phyloP scores from a whole-genome alignment of 2,113 vertebrate genomes.

The Cavia porcellus region DNA sequence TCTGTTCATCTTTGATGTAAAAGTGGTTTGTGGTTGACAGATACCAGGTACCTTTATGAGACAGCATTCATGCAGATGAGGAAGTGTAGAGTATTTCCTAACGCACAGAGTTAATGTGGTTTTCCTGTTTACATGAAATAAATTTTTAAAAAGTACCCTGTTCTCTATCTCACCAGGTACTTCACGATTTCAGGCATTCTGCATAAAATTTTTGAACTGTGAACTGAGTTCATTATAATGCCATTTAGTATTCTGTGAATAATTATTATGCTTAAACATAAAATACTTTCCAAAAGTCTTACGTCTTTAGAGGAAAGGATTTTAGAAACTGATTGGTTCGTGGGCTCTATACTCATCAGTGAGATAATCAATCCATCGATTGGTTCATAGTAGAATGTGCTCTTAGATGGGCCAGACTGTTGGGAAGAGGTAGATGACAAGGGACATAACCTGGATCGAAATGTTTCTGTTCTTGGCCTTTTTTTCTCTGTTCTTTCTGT shows the following conservation, averaged over 20 bases:
- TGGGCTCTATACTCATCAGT: background rate
- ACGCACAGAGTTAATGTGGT: background rate
- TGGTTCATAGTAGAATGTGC: background rate
- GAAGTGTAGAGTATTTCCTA: background rate
- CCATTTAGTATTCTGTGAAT: background rate
- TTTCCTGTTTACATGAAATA: background rate
- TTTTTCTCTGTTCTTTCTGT: background rate
- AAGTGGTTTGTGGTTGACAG: background rate
- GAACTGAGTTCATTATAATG: background rate
- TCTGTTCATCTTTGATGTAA: background rate
- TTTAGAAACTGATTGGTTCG: background rate
- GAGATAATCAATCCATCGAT: background rate
- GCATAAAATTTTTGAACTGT: background rate
- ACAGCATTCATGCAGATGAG: background rate
- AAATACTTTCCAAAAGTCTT: background rate
- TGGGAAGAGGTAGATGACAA: background rate
- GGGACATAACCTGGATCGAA: background rate
- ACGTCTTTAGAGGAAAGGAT: background rate
- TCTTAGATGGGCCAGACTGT: background rate
- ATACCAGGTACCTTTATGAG: background rate
- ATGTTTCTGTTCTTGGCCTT: background rate
- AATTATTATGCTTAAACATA: background rate
- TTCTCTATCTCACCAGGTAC: background rate
- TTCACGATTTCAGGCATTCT: background rate
- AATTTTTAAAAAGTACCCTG: background rate